A percentile compares a stretch with the other conserved stretches of the same genome.
Evolutionary conservation across 2,113 vertebrate species (phyloP).

Genomic region (Telmatochromis bifrenatus): DNA sequence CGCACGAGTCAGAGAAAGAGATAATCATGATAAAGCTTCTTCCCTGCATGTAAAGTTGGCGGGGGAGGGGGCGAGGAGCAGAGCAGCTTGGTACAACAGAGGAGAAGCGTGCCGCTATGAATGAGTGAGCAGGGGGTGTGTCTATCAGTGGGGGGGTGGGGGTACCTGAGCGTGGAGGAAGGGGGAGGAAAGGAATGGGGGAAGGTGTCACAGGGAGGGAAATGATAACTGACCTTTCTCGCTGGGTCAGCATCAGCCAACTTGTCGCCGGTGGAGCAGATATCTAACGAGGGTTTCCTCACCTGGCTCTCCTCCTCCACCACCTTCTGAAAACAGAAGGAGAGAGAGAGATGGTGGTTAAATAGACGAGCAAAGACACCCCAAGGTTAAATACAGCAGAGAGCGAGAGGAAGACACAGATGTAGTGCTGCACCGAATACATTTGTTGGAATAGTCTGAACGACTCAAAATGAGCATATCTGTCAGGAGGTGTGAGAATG

Average conservation of each 20-base stretch:
- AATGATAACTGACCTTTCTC: slow-evolving; percentile 57
- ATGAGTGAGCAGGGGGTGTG: slow-evolving; percentile 9
- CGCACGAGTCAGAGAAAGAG: not conserved
- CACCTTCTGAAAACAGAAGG: slow-evolving; percentile 50
- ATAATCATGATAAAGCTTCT: slow-evolving; percentile 38
- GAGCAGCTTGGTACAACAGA: not conserved
- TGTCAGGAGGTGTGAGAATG: not conserved
- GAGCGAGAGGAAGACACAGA: not conserved
- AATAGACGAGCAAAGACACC: not conserved
- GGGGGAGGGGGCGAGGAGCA: not conserved
- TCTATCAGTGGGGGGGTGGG: not conserved
- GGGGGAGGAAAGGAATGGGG: not conserved
- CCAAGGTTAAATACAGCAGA: not conserved
- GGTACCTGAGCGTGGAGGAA: slow-evolving; percentile 16
- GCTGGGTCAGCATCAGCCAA: slow-evolving; percentile 41
- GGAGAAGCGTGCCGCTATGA: slow-evolving; percentile 24
- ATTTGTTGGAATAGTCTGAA: not conserved
- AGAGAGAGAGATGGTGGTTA: not conserved
- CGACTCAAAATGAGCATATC: not conserved
- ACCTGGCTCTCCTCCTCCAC: slow-evolving; percentile 57
- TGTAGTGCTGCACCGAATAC: not conserved
- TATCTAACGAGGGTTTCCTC: slow-evolving; percentile 53
- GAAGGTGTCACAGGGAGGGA: not conserved
- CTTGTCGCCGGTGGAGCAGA: slow-evolving; percentile 56
- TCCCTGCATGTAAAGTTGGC: not conserved